Evolutionary conservation across 2,888 invertebrate genomes (phyloP), one percentile per base, ranked within the genome.

Genomic region (Liposcelis brunnea): DNA sequence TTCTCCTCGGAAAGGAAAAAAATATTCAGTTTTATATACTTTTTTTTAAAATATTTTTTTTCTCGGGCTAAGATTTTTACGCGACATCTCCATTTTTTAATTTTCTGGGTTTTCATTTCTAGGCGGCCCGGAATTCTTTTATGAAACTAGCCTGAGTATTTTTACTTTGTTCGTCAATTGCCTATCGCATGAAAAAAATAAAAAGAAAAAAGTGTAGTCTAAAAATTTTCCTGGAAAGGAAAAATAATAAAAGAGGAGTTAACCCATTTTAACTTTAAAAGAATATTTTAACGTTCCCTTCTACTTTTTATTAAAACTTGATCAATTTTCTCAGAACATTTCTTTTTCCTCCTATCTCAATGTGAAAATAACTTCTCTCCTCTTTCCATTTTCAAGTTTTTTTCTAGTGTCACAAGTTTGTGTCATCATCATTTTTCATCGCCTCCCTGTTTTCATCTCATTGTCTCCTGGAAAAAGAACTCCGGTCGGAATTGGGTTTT

Each of bases 371-470:
- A 40, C 40, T 40, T 40, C 40, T 40, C 40, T 40, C 44, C 48
- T 52, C 52, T 50, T 55, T 56, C 44, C 55, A 54, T 56, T 58
- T 59, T 58, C 54, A 56, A 52, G 56, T 58, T 58, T 58, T 61
- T 40, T 40, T 40, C 40, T 40, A 40, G 40, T 40, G 40, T 40
- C 40, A 40, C 40, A 40, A 40, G 40, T 45, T 34, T 36, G 45
- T 51, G 50, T 48, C 51, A 51, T 51, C 51, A 51, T 50, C 51
- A 51, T 51, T 51, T 51, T 50, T 51, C 51, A 51, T 48, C 42
- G 47, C 32, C 45, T 50, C 49, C 49, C 51, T 48, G 45, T 44
- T 47, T 45, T 49, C 50, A 45, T 48, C 50, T 48, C 51, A 51
- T 51, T 51, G 51, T 51, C 51, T 50, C 45, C 38, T 14, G 15